Evolutionary conservation across 2,113 vertebrate genomes (phyloP).

Genomic region (Dendropsophus ebraccatus): DNA sequence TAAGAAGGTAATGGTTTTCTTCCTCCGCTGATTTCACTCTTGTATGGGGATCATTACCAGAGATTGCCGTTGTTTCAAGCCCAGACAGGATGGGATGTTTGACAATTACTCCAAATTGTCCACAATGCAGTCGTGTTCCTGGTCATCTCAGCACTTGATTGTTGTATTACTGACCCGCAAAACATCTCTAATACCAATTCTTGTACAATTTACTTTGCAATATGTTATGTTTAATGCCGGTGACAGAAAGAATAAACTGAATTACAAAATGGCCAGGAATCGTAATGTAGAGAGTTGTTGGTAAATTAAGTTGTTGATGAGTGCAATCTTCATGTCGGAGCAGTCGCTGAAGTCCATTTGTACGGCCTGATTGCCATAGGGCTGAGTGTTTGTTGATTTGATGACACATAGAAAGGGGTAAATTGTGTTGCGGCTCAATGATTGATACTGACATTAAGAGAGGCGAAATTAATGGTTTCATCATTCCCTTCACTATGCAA

Average conservation of each 20-base stretch:
- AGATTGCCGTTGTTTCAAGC: neutral
- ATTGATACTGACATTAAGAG: constrained; percentile 2
- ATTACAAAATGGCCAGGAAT: neutral
- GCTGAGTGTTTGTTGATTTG: constrained; percentile 1
- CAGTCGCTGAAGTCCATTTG: neutral
- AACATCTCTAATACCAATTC: constrained; percentile 13
- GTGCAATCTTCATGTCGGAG: neutral
- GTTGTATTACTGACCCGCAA: neutral
- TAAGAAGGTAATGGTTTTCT: neutral
- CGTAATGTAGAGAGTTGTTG: neutral
- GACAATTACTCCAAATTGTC: neutral
- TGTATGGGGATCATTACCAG: neutral
- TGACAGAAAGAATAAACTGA: neutral
- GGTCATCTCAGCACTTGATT: constrained; percentile 9
- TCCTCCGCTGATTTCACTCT: neutral
- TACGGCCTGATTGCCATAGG: neutral
- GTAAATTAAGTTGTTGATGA: constrained; percentile 10
- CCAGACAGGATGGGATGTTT: neutral
- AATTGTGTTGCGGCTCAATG: neutral
- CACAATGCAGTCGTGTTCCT: neutral
- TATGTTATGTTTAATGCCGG: neutral
- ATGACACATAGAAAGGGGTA: neutral
- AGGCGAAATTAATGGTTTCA: neutral
- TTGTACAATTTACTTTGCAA: constrained; percentile 15
- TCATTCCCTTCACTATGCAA: neutral